These are phyloP conservation scores for Talpa occidentalis DNA, from an alignment of 2,113 vertebrate species.

Conservation along the genomic window DNA sequence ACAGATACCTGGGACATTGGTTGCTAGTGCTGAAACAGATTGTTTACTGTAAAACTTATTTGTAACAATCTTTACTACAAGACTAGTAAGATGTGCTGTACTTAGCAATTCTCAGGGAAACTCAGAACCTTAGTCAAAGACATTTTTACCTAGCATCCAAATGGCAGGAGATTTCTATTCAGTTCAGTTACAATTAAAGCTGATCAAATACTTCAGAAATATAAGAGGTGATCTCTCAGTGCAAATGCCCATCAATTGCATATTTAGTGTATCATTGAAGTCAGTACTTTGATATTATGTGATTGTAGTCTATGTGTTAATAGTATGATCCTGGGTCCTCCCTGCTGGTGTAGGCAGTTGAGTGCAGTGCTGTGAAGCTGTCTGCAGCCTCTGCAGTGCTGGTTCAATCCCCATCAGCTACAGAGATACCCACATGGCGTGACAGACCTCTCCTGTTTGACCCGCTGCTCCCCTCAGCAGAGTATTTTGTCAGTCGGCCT, in stretches of 20 bases:
- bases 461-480: too few relatives aligned
- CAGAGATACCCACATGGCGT: too few relatives aligned
- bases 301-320: too few relatives aligned
- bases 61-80: neutral
- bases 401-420: too few relatives aligned
- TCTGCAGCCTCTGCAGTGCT: too few relatives aligned
- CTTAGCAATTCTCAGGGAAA: neutral
- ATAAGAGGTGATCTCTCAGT: neutral
- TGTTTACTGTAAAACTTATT: neutral
- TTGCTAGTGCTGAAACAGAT: neutral
- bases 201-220: neutral
- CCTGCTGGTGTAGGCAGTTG: too few relatives aligned
- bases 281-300: neutral
- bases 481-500: too few relatives aligned
- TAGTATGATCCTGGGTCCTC: too few relatives aligned
- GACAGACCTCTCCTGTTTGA: too few relatives aligned
- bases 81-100: neutral
- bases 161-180: neutral
- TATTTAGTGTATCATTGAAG: neutral
- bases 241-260: neutral
- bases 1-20: neutral
- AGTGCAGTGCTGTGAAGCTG: too few relatives aligned
- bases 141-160: neutral
- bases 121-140: neutral
- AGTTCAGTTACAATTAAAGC: neutral